phyloP scores from a whole-genome alignment of 2,888 invertebrate species.

The Dexiosoma caninum region DNA sequence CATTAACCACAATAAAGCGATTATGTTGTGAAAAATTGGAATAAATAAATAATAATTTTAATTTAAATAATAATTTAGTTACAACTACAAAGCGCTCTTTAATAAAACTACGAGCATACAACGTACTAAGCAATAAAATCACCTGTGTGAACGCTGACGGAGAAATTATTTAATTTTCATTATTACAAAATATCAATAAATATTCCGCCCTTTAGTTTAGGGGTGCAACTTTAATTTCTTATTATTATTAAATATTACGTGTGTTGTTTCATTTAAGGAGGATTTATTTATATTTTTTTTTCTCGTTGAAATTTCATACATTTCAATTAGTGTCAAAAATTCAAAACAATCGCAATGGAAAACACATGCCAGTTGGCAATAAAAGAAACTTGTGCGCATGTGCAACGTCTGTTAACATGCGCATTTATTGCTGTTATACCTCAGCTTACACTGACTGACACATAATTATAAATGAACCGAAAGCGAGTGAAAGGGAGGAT shows the following conservation, averaged over 20 bases:
- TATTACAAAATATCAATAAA: slow-evolving; percentile 51
- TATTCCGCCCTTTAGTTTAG: slow-evolving; percentile 13
- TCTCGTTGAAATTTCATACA: slow-evolving; percentile 56
- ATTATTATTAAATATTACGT: slow-evolving; percentile 23
- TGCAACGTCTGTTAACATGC: slow-evolving; percentile 49
- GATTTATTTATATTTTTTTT: slow-evolving; percentile 57
- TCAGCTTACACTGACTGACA: slow-evolving; percentile 56
- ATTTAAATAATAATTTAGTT: too few relatives aligned
- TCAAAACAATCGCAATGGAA: slow-evolving; percentile 44
- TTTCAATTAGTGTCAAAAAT: slow-evolving; percentile 59
- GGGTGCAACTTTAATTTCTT: slow-evolving; percentile 33
- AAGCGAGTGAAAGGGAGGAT: neutral
- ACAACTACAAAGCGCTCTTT: too few relatives aligned
- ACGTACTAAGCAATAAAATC: neutral
- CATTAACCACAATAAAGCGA: too few relatives aligned
- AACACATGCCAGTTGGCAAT: slow-evolving; percentile 28
- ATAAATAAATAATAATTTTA: too few relatives aligned
- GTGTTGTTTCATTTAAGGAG: slow-evolving; percentile 16
- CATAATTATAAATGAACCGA: slow-evolving; percentile 52
- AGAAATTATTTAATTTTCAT: slow-evolving; percentile 46
- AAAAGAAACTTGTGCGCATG: slow-evolving; percentile 45
- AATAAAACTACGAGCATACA: too few relatives aligned
- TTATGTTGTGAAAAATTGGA: too few relatives aligned
- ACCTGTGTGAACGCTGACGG: slow-evolving; percentile 23
- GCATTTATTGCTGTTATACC: slow-evolving; percentile 33